Percentiles rank a stretch among this genome's conserved stretches.
phyloP scores from a whole-genome alignment of 2,113 vertebrate genomes.

The Machaerirhynchus nigripectus region DNA sequence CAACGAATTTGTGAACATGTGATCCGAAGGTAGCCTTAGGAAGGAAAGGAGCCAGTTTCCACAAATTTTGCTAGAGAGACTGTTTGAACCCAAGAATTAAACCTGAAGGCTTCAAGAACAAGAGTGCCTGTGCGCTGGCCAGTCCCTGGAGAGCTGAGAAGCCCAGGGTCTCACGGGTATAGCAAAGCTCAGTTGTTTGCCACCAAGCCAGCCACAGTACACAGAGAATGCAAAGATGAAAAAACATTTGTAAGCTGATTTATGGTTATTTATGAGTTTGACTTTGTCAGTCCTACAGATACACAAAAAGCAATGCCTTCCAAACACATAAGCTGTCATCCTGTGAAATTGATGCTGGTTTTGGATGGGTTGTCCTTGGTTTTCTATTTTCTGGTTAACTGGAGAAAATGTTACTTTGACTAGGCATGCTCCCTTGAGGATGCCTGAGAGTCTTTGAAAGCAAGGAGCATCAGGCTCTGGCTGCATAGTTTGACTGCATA shows the following conservation, averaged over 20 bases:
- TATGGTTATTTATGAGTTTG: constrained; percentile 15
- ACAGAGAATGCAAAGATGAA: not conserved
- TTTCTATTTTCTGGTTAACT: constrained; percentile 37
- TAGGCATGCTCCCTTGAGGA: not conserved
- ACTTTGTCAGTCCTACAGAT: not conserved
- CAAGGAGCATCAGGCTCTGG: not conserved
- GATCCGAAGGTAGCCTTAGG: not conserved
- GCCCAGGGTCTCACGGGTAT: not conserved
- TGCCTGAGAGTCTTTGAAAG: not conserved
- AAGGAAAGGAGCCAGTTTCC: not conserved
- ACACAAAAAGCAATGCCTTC: not conserved
- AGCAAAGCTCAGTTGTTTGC: not conserved
- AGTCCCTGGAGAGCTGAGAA: not conserved
- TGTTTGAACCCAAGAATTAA: not conserved
- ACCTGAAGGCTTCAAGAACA: not conserved
- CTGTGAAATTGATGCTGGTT: not conserved
- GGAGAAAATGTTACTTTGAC: not conserved
- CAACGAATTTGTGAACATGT: rapidly evolving
- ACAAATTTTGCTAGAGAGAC: not conserved
- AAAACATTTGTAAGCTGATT: not conserved
- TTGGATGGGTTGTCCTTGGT: not conserved
- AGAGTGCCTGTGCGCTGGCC: too few species aligned
- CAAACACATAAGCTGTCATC: not conserved
- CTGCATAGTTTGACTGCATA: not conserved
- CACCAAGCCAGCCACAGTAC: not conserved